Base-by-base conservation (phyloP, 2,888 invertebrate genomes). In the Nephrotoma appendiculata region DNA sequence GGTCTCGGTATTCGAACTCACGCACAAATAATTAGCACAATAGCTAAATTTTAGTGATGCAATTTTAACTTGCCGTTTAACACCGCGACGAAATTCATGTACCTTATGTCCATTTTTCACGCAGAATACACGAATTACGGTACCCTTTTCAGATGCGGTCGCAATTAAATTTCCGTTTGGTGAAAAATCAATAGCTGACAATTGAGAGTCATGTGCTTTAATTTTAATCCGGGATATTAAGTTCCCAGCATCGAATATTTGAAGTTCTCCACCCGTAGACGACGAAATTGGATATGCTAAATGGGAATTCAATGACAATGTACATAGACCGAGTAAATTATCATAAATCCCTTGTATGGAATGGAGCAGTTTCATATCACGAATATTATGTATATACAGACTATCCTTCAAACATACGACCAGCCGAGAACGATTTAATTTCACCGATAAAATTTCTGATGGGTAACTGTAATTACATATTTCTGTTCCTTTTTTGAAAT, bases 401-500 rank as follows among this genome's bases (percentile, higher is more conserved):
- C 90, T 91, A 87, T 91, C 90, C 45, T 90, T 90, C 83, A 88
- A 86, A 86, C 88, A 91, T 5, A 91, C 91, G 3, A 92, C 89
- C 87, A 92, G 87, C 0, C 91, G 90, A 44, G 89, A 89, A 2
- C 92, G 91, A 89, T 92, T 92, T 91, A 92, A 90, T 31, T 90
- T 90, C 41, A 92, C 90, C 86, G 90, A 90, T 44, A 91, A 88
- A 1, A 92, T 91, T 84, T 90, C 90, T 87, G 91, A 90, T 0
- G 91, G 91, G 87, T 92, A 92, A 71, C 90, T 91, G 87, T 91
- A 92, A 87, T 92, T 91, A 88, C 92, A 92, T 44, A 92, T 92
- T 87, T 91, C 91, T 88, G 91, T 90, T 87, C 91, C 90, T 89
- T 91, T 92, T 88, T 91, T 91, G 86, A 91, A 92, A 88, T 92